A percentile compares a stretch with the other conserved stretches of the same genome.
phyloP scores from a whole-genome alignment of 1,140 invertebrate species.

The Pteromalus puparum region DNA sequence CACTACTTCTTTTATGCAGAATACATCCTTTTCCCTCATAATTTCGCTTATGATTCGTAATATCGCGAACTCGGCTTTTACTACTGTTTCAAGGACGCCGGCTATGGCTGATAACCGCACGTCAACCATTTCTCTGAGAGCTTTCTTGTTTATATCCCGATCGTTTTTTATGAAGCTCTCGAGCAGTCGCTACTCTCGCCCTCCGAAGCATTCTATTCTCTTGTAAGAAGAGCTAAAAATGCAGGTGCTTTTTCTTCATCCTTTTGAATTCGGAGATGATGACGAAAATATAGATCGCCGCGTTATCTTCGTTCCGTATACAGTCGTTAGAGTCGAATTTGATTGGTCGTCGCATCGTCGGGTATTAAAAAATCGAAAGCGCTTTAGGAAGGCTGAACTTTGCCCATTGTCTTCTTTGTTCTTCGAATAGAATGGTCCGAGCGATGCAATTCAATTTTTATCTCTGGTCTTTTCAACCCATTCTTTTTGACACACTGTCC shows the following conservation, averaged over 20 bases:
- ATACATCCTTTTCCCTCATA: neutral
- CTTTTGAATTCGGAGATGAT: neutral
- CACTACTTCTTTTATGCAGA: neutral
- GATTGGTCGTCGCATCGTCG: no score
- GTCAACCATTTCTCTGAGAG: neutral
- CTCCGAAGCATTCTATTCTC: neutral
- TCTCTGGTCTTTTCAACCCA: neutral
- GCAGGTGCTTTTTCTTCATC: no score
- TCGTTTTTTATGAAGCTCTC: constrained; percentile 9
- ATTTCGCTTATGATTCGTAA: constrained; percentile 9
- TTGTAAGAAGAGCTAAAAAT: neutral
- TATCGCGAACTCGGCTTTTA: neutral
- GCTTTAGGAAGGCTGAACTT: neutral
- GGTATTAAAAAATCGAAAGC: neutral
- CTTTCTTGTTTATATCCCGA: constrained; percentile 7
- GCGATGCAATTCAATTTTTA: neutral
- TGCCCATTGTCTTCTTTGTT: neutral
- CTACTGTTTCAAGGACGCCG: neutral
- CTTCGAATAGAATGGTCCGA: neutral
- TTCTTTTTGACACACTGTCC: neutral
- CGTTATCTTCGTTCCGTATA: neutral
- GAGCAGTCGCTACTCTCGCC: no score
- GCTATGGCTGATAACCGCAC: neutral
- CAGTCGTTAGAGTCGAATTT: neutral
- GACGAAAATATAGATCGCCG: neutral